phyloP scores from a whole-genome alignment of 2,113 vertebrate species.

The Perca flavescens region DNA sequence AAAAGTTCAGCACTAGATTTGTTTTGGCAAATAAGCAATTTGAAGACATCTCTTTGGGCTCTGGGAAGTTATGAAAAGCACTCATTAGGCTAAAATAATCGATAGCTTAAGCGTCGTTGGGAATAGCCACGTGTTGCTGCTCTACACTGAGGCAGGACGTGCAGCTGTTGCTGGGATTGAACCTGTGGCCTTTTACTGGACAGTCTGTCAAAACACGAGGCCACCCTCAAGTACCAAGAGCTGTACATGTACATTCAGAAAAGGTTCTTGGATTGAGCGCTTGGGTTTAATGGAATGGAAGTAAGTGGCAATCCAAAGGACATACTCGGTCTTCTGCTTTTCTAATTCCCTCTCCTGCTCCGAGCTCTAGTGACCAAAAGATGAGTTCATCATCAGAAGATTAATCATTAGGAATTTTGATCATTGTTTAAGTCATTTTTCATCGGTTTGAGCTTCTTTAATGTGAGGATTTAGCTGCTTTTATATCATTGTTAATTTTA shows the following conservation, averaged over 20 bases:
- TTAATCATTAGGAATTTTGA: too few relatives aligned
- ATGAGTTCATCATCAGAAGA: neutral
- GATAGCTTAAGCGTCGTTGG: neutral
- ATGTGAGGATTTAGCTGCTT: neutral
- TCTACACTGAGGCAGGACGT: neutral
- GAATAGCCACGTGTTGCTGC: neutral
- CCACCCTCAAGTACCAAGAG: neutral
- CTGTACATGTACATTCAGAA: neutral
- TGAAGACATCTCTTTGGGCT: neutral
- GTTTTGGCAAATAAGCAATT: neutral
- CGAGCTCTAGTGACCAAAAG: neutral
- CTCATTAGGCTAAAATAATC: neutral
- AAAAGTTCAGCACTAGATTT: neutral
- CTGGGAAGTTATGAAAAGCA: neutral
- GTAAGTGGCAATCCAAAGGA: neutral
- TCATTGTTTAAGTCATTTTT: too few relatives aligned
- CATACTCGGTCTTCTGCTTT: neutral
- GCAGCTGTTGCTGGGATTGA: conserved; percentile 29
- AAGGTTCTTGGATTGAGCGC: neutral
- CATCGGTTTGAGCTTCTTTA: neutral
- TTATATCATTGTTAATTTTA: neutral
- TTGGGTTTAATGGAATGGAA: neutral
- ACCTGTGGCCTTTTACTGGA: conserved; percentile 5
- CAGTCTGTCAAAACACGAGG: neutral
- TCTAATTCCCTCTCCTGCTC: too few relatives aligned